These are phyloP conservation scores for Mya arenaria DNA, from an alignment of 1,140 invertebrate species.

Conservation along the genomic window DNA sequence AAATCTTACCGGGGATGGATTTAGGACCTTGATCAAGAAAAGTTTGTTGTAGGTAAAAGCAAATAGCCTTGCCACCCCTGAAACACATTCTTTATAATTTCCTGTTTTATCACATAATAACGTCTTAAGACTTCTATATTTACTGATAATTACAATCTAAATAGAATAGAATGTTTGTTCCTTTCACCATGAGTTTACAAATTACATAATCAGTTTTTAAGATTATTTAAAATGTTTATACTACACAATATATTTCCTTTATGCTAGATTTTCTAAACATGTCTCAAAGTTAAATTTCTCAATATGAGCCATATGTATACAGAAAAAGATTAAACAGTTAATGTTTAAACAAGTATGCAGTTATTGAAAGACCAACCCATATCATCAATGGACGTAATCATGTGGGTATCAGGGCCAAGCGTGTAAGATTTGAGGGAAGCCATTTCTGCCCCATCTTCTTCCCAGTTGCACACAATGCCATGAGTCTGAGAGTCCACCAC, in stretches of 20 bases:
- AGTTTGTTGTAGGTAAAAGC: conserved; percentile 69
- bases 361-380: too few relatives aligned
- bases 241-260: too few relatives aligned
- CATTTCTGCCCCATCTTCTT: conserved; percentile 74
- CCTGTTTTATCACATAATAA: too few relatives aligned
- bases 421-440: conserved; percentile 64
- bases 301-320: too few relatives aligned
- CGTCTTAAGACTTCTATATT: too few relatives aligned
- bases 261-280: too few relatives aligned
- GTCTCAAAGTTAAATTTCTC: too few relatives aligned
- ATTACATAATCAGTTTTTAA: neutral
- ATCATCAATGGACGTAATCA: conserved; percentile 74
- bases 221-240: neutral
- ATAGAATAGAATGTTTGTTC: too few relatives aligned
- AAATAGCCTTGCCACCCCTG: conserved; percentile 73
- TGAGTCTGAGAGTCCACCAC: conserved; percentile 68
- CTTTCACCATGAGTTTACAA: neutral
- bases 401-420: conserved; percentile 63
- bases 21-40: conserved; percentile 72
- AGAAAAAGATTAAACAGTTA: too few relatives aligned
- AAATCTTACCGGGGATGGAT: conserved; percentile 64
- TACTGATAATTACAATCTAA: too few relatives aligned
- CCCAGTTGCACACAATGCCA: conserved; percentile 65
- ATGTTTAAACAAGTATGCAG: too few relatives aligned
- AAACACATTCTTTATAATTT: too few relatives aligned